Evolutionary conservation across 2,888 invertebrate genomes (phyloP).

Genomic region (Callosobruchus maculatus): DNA sequence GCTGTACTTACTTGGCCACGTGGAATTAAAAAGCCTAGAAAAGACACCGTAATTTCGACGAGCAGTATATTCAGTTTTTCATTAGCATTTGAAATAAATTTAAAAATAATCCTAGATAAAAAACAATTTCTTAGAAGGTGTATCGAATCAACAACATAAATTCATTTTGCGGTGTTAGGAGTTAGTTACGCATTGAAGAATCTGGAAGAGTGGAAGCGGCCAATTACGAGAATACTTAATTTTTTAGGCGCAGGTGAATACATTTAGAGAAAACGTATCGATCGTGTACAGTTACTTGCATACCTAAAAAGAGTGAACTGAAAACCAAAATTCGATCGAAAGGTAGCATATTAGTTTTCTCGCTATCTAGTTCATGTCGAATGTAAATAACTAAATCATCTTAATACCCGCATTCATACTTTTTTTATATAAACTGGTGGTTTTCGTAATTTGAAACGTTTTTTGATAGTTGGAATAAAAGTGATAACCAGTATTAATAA

Average conservation of each 20-base stretch:
- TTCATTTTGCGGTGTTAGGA: not conserved
- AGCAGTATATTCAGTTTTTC: not conserved
- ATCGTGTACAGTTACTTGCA: not conserved
- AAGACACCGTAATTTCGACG: not conserved
- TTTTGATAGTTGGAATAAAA: not conserved
- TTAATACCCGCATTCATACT: not conserved
- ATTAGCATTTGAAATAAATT: not conserved
- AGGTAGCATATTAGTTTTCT: not conserved
- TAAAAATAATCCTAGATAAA: not conserved
- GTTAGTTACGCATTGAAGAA: not conserved
- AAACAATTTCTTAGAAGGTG: not conserved
- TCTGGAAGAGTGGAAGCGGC: not conserved
- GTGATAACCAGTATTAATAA: too few relatives aligned
- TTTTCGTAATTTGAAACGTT: not conserved
- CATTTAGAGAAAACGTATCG: not conserved
- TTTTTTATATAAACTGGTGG: not conserved
- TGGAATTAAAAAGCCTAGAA: not conserved
- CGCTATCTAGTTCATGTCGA: not conserved
- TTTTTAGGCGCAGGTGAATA: not conserved
- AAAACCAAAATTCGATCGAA: not conserved
- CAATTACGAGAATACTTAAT: not conserved
- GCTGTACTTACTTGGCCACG: too few relatives aligned
- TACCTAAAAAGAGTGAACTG: not conserved
- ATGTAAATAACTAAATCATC: not conserved
- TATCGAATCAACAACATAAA: not conserved